phyloP scores from a whole-genome alignment of 1,140 invertebrate genomes.

The Temnothorax curvispinosus region DNA sequence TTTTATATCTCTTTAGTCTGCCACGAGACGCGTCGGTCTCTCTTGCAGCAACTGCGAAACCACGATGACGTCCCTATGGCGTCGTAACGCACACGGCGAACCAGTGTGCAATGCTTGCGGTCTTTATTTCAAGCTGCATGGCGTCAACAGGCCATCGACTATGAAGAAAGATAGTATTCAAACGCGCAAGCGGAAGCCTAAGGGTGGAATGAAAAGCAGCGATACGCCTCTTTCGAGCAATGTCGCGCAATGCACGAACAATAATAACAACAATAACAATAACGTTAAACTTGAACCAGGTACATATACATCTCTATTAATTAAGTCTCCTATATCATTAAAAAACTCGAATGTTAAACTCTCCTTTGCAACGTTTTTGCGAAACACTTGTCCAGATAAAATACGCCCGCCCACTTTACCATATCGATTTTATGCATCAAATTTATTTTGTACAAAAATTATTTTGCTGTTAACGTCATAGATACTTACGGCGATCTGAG shows the following conservation, averaged over 20 bases:
- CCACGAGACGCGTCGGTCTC: slow-evolving; percentile 92
- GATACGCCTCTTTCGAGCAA: slow-evolving; percentile 73
- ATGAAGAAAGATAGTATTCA: slow-evolving; percentile 99
- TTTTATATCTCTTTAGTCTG: slow-evolving; percentile 81
- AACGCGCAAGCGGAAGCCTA: slow-evolving; percentile 96
- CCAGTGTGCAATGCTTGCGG: slow-evolving; percentile 97
- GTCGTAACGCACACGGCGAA: slow-evolving; percentile 94
- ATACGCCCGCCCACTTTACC: not conserved
- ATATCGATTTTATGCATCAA: not conserved
- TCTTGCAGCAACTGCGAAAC: slow-evolving; percentile 97
- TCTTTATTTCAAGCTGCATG: slow-evolving; percentile 96
- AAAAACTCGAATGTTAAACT: not conserved
- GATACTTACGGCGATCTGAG: slow-evolving; percentile 81
- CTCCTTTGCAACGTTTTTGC: not conserved
- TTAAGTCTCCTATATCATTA: not conserved
- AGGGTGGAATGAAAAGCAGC: slow-evolving; percentile 87
- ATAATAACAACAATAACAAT: slow-evolving; percentile 78
- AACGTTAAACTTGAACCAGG: slow-evolving; percentile 78
- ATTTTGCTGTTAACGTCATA: slow-evolving; percentile 62
- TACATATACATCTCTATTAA: slow-evolving; percentile 58
- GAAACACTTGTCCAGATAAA: not conserved
- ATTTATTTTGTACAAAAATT: slow-evolving; percentile 17
- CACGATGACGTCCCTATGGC: slow-evolving; percentile 92
- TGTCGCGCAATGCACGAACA: slow-evolving; percentile 63
- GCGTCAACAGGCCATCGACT: slow-evolving; percentile 93